Evolutionary conservation across 1,140 invertebrate species (phyloP), one percentile per base, ranked within the genome.

Genomic region (Drosophila tani): DNA sequence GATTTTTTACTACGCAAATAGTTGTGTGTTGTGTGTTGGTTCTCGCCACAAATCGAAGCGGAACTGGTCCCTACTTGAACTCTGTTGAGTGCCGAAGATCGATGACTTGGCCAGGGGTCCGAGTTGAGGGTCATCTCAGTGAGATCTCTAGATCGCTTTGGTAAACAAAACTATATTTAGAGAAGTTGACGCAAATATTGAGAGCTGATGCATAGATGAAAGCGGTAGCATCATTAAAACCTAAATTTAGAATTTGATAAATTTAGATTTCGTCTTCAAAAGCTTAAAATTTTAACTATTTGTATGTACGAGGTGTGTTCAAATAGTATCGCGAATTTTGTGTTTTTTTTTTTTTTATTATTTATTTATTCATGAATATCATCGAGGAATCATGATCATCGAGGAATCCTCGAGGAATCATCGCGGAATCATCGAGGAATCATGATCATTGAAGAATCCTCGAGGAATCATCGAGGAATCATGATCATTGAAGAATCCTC

Each of bases 1-100:
- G 12, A 70, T 67, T 67, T 62, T 67, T 35, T 68, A 45, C 62
- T 70, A 70, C 63, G 67, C 40, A 70, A 70, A 66, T 63, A 35
- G 57, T 32, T 32, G 29, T 32, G 29, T 32, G 0, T 2, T 24
- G 21, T 21, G 21, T 21, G 21, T 32, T 32, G 29, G 29, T 38
- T 63, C 12, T 62, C 41, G 41, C 9, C n/a, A 14, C 57, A 62
- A 46, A 38, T n/a, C 29, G 58, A 70, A 40, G 65, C 65, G 58
- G 65, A 64, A 67, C 58, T 67, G 58, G 59, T 65, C 29, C 17
- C 17, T 8, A 24, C 35, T 60, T 59, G 19, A 60, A 59, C 63
- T 60, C 24, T 63, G 63, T 7, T 29, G n/a, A 64, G 38, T 14
- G 29, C 19, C 19, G 7, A 62, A 64, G 59, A 64, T 67, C 45